Evolutionary conservation across 2,888 invertebrate species (phyloP).

Genomic region (Drosophila dives): DNA sequence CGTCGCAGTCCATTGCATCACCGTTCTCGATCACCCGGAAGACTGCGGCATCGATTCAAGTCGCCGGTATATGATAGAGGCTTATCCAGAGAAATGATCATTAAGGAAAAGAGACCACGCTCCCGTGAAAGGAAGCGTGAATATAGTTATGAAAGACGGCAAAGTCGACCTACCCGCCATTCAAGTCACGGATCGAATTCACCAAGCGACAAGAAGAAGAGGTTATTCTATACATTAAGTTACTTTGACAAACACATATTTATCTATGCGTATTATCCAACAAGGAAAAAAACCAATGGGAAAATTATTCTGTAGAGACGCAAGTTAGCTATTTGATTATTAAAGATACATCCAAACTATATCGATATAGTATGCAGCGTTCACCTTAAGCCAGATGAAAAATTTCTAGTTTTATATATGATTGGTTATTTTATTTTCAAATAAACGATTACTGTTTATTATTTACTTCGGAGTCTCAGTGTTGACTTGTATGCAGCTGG

Average conservation of each 20-base stretch:
- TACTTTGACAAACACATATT: slow-evolving; percentile 22
- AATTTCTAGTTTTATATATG: slow-evolving; percentile 11
- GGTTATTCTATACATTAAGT: slow-evolving; percentile 60
- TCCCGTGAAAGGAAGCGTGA: slow-evolving; percentile 72
- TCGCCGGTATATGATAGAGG: slow-evolving; percentile 77
- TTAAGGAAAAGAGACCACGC: slow-evolving; percentile 64
- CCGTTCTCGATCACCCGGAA: slow-evolving; percentile 83
- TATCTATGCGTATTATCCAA: slow-evolving; percentile 1
- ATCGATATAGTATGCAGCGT: background rate
- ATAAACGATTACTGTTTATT: slow-evolving; percentile 39
- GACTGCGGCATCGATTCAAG: slow-evolving; percentile 76
- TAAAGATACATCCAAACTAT: background rate
- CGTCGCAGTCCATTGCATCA: slow-evolving; percentile 85
- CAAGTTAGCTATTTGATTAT: background rate
- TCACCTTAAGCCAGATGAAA: slow-evolving; percentile 4
- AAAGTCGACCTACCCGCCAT: slow-evolving; percentile 46
- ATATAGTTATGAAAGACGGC: slow-evolving; percentile 67
- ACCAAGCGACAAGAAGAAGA: slow-evolving; percentile 65
- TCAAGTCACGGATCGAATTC: slow-evolving; percentile 64
- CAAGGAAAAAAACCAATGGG: slow-evolving; percentile 10
- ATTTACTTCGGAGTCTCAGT: slow-evolving; percentile 24
- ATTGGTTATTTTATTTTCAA: slow-evolving; percentile 32
- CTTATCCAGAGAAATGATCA: slow-evolving; percentile 66
- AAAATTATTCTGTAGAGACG: background rate
- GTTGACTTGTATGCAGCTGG: slow-evolving; percentile 22